A percentile compares a stretch with the other conserved stretches of the same genome.
These are phyloP conservation scores for Paralvinella palmiformis DNA, from an alignment of 1,140 invertebrate genomes.

Conservation along the genomic window DNA sequence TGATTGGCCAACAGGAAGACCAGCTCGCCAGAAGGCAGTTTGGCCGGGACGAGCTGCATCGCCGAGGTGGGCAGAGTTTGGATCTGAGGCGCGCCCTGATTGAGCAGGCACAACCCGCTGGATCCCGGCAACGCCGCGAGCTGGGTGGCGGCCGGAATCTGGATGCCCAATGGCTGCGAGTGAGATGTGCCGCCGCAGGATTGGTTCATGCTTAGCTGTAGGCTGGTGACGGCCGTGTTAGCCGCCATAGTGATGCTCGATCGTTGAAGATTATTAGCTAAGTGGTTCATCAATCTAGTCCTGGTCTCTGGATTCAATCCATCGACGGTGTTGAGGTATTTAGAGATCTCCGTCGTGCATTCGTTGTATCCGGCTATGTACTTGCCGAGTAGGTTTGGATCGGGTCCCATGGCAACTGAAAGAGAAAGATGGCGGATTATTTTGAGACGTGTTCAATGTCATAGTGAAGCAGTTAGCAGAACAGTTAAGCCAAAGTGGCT, in stretches of 20 bases:
- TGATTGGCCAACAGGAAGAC: conserved; percentile 47
- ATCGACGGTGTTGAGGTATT: conserved; percentile 71
- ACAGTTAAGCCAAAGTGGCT: too few relatives aligned
- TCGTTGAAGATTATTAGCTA: conserved; percentile 13
- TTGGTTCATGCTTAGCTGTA: not conserved
- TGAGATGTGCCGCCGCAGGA: too few relatives aligned
- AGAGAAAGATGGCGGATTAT: too few relatives aligned
- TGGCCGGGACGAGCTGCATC: conserved; percentile 64
- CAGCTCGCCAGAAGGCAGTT: conserved; percentile 60
- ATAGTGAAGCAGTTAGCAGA: too few relatives aligned
- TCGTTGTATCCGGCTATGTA: conserved; percentile 84
- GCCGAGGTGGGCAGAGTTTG: conserved; percentile 1
- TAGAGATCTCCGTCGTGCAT: conserved; percentile 74
- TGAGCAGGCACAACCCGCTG: not conserved
- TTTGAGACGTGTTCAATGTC: too few relatives aligned
- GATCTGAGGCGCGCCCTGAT: not conserved
- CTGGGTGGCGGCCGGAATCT: conserved; percentile 1
- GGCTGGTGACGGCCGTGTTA: not conserved
- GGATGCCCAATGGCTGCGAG: not conserved
- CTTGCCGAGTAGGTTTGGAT: conserved; percentile 72
- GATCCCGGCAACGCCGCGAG: not conserved
- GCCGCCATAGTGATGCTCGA: not conserved
- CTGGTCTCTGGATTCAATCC: conserved; percentile 61
- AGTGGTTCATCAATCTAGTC: conserved; percentile 22
- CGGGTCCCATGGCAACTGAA: conserved; percentile 67